A percentile compares a stretch with the other conserved stretches of the same genome.
These are phyloP conservation scores for Lasaia peninsularis DNA, from an alignment of 1,140 invertebrate species.

Conservation along the genomic window DNA sequence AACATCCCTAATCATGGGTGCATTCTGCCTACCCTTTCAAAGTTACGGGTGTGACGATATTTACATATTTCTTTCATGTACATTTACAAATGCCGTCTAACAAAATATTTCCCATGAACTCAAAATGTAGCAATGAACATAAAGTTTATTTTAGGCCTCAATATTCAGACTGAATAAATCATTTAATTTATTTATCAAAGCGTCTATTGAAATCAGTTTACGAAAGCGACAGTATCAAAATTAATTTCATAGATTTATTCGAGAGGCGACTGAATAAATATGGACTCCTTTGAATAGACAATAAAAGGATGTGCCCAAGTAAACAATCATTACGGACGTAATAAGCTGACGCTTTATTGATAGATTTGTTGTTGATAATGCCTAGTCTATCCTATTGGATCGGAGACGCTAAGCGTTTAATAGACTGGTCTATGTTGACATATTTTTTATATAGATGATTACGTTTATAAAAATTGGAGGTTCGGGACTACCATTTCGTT, in stretches of 20 bases:
- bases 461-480: too few species aligned
- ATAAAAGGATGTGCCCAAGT: not conserved
- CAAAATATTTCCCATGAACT: not conserved
- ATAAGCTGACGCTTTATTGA: not conserved
- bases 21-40: too few species aligned
- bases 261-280: not conserved
- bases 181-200: not conserved
- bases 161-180: not conserved
- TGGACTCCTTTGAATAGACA: not conserved
- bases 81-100: too few species aligned
- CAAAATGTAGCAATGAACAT: not conserved
- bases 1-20: too few species aligned
- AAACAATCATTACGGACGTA: not conserved
- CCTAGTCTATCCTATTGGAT: not conserved
- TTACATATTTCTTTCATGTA: too few species aligned
- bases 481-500: too few species aligned
- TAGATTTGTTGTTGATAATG: not conserved
- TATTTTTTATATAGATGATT: too few species aligned
- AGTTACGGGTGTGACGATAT: too few species aligned
- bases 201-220: slow-evolving; percentile 5
- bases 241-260: slow-evolving; percentile 8
- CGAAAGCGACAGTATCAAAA: slow-evolving; percentile 1
- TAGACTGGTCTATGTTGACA: too few species aligned
- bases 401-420: too few species aligned
- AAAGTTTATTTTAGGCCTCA: not conserved